Conservation (phyloP, 2,113 vertebrate genomes). For the Hydrochoerus hydrochaeris region DNA sequence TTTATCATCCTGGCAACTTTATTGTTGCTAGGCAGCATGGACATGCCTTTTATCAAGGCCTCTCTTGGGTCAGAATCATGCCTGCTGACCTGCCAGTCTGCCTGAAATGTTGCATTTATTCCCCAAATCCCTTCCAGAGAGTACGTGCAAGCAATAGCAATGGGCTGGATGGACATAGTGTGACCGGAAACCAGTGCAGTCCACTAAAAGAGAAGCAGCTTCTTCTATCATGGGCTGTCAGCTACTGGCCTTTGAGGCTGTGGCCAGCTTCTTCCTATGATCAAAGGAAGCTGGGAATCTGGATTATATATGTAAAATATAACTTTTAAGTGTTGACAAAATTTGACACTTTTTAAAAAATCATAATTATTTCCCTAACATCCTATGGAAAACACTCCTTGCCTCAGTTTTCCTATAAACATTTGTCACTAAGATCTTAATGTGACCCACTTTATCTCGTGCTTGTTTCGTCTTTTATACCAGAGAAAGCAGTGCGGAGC, state of each 20-base stretch:
- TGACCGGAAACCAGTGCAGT: not conserved
- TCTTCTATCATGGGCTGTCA: not conserved
- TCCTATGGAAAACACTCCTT: not conserved
- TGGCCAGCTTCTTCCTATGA: not conserved
- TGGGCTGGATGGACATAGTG: not conserved
- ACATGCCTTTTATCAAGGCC: not conserved
- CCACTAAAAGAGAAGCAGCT: not conserved
- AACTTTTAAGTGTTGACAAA: not conserved
- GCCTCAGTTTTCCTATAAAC: not conserved
- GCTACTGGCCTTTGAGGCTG: not conserved
- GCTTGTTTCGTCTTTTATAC: not conserved
- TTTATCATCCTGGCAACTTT: not conserved
- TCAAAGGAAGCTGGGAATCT: not conserved
- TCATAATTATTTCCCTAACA: not conserved
- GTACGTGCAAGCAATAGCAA: not conserved
- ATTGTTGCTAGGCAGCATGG: not conserved
- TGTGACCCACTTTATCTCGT: not conserved
- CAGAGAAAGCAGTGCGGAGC: not conserved
- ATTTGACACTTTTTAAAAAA: not conserved
- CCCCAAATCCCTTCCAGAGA: not conserved
- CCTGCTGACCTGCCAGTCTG: not conserved
- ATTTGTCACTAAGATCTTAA: not conserved
- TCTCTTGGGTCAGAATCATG: not conserved
- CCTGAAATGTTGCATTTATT: not conserved
- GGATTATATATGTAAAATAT: not conserved